Conservation (phyloP, 2,888 invertebrate genomes). For the Leucophora obtusa region DNA sequence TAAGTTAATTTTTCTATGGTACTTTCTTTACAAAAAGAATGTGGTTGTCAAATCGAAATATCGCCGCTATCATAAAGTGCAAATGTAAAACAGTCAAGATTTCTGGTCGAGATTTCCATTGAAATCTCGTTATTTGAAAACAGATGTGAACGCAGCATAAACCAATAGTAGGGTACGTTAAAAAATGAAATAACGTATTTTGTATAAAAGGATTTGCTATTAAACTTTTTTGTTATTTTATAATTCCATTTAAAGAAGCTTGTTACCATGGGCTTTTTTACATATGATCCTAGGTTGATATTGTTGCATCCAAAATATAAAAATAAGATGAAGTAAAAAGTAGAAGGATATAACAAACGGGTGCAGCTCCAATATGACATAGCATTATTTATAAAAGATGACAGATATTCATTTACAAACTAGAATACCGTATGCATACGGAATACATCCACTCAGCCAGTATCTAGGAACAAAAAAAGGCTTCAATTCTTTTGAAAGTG, state of each 20-base stretch:
- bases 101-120: no score
- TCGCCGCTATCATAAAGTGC: no score
- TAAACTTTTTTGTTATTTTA: conserved; percentile 19
- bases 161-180: background rate
- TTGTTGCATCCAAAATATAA: conserved; percentile 26
- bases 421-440: background rate
- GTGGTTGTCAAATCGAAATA: no score
- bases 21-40: no score
- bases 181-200: conserved; percentile 21
- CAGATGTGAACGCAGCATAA: no score
- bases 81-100: no score
- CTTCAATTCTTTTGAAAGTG: conserved; percentile 42
- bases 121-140: no score
- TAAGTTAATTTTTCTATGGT: no score
- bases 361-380: conserved; percentile 49
- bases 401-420: conserved; percentile 55
- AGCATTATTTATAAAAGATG: conserved; percentile 56
- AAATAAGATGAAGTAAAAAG: conserved; percentile 16
- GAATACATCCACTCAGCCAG: background rate
- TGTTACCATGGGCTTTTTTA: conserved; percentile 55
- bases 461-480: conserved; percentile 19
- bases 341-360: conserved; percentile 35
- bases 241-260: conserved; percentile 39
- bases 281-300: conserved; percentile 33
- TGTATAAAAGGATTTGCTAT: conserved; percentile 3